Percentiles rank a stretch among this genome's conserved stretches.
phyloP scores from a whole-genome alignment of 2,113 vertebrate genomes.

The Syngnathus floridae region DNA sequence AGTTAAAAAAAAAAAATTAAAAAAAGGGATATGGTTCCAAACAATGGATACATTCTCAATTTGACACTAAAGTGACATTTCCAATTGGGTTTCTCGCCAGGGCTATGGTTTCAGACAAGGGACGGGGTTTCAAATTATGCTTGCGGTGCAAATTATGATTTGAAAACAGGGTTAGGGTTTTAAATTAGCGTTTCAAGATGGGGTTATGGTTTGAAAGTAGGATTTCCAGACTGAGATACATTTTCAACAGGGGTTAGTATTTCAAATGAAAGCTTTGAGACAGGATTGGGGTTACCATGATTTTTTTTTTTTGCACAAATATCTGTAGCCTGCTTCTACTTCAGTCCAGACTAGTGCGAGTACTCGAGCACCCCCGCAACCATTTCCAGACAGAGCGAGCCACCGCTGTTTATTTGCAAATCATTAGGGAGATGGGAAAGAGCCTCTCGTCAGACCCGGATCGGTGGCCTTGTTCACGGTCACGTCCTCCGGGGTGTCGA shows the following conservation, averaged over 20 bases:
- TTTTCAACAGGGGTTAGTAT: too few species aligned
- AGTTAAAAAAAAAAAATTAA: too few species aligned
- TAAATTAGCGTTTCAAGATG: background rate
- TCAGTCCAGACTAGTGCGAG: background rate
- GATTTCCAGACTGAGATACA: too few species aligned
- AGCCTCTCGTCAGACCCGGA: constrained; percentile 21
- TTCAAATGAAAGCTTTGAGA: too few species aligned
- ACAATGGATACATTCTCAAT: too few species aligned
- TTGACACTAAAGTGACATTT: too few species aligned
- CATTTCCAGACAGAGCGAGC: constrained; percentile 26
- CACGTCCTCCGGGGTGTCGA: constrained; percentile 48
- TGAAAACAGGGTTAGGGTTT: background rate
- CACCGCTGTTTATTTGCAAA: constrained; percentile 56
- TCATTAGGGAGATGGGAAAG: constrained; percentile 38
- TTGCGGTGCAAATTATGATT: background rate
- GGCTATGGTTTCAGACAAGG: background rate
- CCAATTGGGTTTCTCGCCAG: too few species aligned
- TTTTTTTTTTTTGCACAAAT: background rate
- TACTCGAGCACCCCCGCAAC: background rate
- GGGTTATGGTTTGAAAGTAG: background rate
- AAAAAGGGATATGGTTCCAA: too few species aligned
- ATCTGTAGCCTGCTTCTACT: background rate
- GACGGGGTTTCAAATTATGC: background rate
- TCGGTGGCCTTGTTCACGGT: constrained; percentile 21
- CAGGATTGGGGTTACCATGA: too few species aligned